Conservation (phyloP, 2,113 vertebrate genomes). For the Myodes glareolus region DNA sequence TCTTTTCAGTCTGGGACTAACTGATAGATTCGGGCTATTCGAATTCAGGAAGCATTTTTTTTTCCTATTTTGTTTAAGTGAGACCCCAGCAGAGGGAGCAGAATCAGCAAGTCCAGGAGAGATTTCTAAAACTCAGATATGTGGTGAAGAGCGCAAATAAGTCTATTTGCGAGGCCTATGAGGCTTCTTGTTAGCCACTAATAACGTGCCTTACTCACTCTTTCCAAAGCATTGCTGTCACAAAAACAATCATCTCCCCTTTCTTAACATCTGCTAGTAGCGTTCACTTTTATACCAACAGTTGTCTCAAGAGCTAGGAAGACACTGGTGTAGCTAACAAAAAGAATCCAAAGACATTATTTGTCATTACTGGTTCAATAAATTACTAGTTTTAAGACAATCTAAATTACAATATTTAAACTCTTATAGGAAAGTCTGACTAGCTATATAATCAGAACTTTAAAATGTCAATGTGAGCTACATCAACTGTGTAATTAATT, state of each 20-base stretch:
- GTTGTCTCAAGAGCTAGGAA: slow-evolving; percentile 65
- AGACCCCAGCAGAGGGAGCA: slow-evolving; percentile 87
- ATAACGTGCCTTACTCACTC: neutral
- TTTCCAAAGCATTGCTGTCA: neutral
- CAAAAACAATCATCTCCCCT: slow-evolving; percentile 49
- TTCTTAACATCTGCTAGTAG: slow-evolving; percentile 53
- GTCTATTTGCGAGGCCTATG: slow-evolving; percentile 69
- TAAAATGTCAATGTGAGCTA: neutral
- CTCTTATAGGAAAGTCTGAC: slow-evolving; percentile 20
- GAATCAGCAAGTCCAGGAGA: slow-evolving; percentile 82
- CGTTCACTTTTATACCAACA: slow-evolving; percentile 45
- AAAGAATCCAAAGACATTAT: slow-evolving; percentile 68
- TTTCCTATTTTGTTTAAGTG: slow-evolving; percentile 82
- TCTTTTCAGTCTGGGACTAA: slow-evolving; percentile 61
- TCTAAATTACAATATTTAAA: slow-evolving; percentile 6
- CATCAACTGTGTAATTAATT: neutral
- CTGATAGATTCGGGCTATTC: neutral
- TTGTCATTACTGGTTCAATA: slow-evolving; percentile 73
- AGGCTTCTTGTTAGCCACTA: slow-evolving; percentile 71
- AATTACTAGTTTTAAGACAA: slow-evolving; percentile 74
- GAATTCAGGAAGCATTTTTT: slow-evolving; percentile 78
- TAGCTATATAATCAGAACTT: slow-evolving; percentile 42
- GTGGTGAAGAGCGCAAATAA: slow-evolving; percentile 73
- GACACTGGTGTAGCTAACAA: slow-evolving; percentile 56
- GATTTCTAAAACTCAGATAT: slow-evolving; percentile 81